These are phyloP conservation scores for Choristoneura rosaceana DNA, from an alignment of 2,888 invertebrate species.

Conservation along the genomic window DNA sequence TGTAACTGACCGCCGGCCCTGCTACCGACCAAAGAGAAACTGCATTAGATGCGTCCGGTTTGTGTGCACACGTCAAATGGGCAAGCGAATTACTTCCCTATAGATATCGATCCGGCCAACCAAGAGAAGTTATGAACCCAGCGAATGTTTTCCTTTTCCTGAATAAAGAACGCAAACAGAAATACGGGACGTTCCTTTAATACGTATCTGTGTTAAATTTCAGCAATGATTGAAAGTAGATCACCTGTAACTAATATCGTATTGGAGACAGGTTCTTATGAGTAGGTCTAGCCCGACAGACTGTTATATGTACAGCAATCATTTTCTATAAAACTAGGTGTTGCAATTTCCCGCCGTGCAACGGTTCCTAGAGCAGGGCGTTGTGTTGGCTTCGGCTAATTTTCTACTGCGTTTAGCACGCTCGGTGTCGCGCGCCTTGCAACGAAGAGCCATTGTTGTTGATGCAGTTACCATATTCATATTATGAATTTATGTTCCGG, in stretches of 20 bases:
- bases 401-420: constrained; percentile 40
- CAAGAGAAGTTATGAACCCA: constrained; percentile 22
- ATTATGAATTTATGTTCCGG: constrained; percentile 29
- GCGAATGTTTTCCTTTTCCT: neutral
- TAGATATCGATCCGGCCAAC: constrained; percentile 45
- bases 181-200: neutral
- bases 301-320: constrained; percentile 62
- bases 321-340: constrained; percentile 67
- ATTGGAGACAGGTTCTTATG: constrained; percentile 1
- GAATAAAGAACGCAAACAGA: neutral
- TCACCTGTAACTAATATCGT: constrained; percentile 47
- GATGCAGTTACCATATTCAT: constrained; percentile 11
- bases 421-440: constrained; percentile 21
- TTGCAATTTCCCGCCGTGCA: constrained; percentile 59
- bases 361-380: constrained; percentile 55
- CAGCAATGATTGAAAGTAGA: constrained; percentile 55
- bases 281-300: constrained; percentile 28
- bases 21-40: constrained; percentile 78
- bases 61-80: constrained; percentile 67
- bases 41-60: constrained; percentile 82
- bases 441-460: neutral
- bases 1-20: constrained; percentile 78
- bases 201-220: neutral
- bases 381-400: constrained; percentile 49
- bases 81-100: constrained; percentile 52